Percentiles rank a stretch among this genome's conserved stretches.
Evolutionary conservation across 1,140 invertebrate genomes (phyloP).

Genomic region (Danaus plexippus): DNA sequence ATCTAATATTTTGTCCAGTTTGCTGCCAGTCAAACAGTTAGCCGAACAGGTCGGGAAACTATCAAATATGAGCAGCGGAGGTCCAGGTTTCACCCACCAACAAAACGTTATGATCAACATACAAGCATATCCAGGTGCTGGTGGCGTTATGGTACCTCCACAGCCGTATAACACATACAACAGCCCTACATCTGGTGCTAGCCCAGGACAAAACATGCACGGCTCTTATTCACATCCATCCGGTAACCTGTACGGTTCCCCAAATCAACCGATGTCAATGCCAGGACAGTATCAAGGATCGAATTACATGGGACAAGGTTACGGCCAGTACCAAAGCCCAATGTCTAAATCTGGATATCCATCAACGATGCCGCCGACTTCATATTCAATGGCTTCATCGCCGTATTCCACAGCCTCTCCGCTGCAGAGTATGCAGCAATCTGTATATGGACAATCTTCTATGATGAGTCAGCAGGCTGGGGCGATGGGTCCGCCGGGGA

Average conservation of each 20-base stretch:
- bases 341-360: conserved; percentile 47
- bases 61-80: conserved; percentile 37
- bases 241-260: conserved; percentile 36
- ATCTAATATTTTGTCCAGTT: conserved; percentile 49
- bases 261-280: conserved; percentile 38
- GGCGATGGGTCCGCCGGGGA: conserved; percentile 49
- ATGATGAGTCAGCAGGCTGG: conserved; percentile 42
- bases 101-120: conserved; percentile 71
- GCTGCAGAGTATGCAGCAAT: conserved; percentile 59
- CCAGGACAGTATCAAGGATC: conserved; percentile 41
- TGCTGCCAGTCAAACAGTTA: conserved; percentile 64
- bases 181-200: conserved; percentile 1
- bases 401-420: conserved; percentile 48
- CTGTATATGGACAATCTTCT: conserved; percentile 47
- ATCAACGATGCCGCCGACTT: conserved; percentile 27
- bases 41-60: conserved; percentile 67
- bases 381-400: conserved; percentile 34
- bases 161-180: conserved; percentile 42
- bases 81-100: conserved; percentile 61
- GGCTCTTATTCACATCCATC: conserved; percentile 32
- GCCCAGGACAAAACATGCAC: conserved; percentile 30
- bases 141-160: conserved; percentile 45
- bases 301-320: conserved; percentile 42
- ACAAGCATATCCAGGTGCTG: conserved; percentile 61
- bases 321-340: conserved; percentile 39